A percentile compares a stretch with the other conserved stretches of the same genome.
These are phyloP conservation scores for Siphlonurus alternatus DNA, from an alignment of 2,888 invertebrate species.

Conservation along the genomic window DNA sequence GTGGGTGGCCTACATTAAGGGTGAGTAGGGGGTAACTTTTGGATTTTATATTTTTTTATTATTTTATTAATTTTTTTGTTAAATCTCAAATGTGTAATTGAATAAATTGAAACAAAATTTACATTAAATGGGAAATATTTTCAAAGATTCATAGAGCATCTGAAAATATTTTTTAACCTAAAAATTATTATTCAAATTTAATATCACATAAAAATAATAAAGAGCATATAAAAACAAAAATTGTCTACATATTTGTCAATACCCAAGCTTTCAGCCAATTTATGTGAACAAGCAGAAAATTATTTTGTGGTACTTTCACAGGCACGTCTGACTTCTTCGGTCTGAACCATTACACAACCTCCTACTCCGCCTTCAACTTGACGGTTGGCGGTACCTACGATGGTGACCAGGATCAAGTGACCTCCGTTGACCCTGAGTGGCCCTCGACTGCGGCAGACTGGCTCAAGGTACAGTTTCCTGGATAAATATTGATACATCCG, in stretches of 20 bases:
- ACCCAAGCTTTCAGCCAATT: neutral
- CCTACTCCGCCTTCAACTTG: conserved; percentile 13
- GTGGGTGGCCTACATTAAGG: conserved; percentile 37
- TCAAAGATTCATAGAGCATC: no score
- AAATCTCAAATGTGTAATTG: no score
- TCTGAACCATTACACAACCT: conserved; percentile 21
- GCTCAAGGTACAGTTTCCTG: conserved; percentile 26
- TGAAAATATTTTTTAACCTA: no score
- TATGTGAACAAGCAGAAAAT: no score
- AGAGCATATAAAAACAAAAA: no score
- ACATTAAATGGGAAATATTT: no score
- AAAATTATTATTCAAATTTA: no score
- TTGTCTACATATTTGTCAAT: no score
- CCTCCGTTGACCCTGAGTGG: conserved; percentile 31
- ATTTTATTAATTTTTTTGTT: no score
- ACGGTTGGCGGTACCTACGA: conserved; percentile 24
- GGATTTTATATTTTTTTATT: neutral
- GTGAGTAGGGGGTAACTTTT: conserved; percentile 2
- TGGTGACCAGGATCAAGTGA: conserved; percentile 28
- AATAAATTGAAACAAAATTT: no score
- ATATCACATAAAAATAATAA: no score
- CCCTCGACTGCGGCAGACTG: conserved; percentile 31
- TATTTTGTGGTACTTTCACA: conserved; percentile 12
- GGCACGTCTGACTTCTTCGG: conserved; percentile 21
- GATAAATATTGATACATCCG: no score